Evolutionary conservation across 2,797 vertebrate species (phyloP).

Genomic region (Periophthalmus magnuspinnatus): DNA sequence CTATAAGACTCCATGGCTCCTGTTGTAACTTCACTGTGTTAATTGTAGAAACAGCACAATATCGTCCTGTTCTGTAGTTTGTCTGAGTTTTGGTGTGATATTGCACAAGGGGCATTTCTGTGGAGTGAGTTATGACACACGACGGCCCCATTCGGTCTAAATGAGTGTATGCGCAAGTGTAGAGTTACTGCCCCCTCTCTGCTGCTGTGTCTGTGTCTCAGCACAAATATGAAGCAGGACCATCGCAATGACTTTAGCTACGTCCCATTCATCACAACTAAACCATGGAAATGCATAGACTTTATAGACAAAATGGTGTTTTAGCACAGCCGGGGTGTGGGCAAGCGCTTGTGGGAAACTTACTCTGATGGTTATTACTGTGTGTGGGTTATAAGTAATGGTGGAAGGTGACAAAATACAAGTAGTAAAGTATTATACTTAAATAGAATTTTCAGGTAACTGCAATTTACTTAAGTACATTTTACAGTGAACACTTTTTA

Average conservation of each 20-base stretch:
- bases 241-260: slow-evolving; percentile 72
- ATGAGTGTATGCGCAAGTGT: slow-evolving; percentile 53
- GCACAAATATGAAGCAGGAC: slow-evolving; percentile 65
- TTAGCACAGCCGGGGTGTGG: slow-evolving; percentile 44
- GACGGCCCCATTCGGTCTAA: slow-evolving; percentile 53
- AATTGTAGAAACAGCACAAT: not conserved
- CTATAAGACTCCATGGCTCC: no score
- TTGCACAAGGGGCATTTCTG: slow-evolving; percentile 7
- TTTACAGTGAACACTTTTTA: no score
- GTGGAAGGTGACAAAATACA: not conserved
- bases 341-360: slow-evolving; percentile 27
- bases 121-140: slow-evolving; percentile 61
- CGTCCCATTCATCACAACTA: slow-evolving; percentile 72
- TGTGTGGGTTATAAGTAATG: not conserved
- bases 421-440: not conserved
- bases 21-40: not conserved
- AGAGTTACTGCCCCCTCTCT: slow-evolving; percentile 50
- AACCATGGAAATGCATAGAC: slow-evolving; percentile 66
- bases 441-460: no score
- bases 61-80: not conserved
- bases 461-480: no score
- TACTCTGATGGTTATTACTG: not conserved
- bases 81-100: not conserved
- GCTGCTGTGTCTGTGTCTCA: slow-evolving; percentile 17
- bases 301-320: slow-evolving; percentile 66